Evolutionary conservation across 2,797 vertebrate species (phyloP).

Genomic region (Chelonia mydas): DNA sequence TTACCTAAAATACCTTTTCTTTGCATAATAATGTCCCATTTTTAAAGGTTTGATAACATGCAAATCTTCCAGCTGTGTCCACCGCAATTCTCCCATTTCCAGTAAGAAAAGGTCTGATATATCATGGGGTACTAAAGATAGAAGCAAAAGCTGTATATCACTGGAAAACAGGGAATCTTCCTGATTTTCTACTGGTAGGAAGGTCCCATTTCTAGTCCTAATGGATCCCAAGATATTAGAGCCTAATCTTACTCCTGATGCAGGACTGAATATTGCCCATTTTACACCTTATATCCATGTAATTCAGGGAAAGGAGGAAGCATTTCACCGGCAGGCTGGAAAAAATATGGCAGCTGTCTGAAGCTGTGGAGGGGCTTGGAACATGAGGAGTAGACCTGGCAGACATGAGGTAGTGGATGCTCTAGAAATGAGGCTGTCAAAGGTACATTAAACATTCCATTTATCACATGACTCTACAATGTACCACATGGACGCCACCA

Average conservation of each 20-base stretch:
- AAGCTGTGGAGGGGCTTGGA: constrained; percentile 54
- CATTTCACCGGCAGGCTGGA: constrained; percentile 12
- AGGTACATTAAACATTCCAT: background rate
- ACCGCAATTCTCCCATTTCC: background rate
- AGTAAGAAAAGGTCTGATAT: background rate
- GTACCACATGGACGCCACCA: background rate
- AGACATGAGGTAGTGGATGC: constrained; percentile 11
- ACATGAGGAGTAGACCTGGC: constrained; percentile 23
- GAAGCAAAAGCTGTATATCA: background rate
- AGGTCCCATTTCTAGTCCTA: background rate
- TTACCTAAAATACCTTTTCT: background rate
- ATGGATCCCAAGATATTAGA: background rate
- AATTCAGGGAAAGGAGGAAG: background rate
- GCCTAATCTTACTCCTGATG: background rate
- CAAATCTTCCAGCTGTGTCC: background rate
- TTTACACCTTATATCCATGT: background rate
- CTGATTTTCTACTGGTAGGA: accelerated
- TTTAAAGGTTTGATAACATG: background rate
- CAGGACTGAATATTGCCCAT: background rate
- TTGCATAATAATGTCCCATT: background rate
- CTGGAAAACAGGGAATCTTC: background rate
- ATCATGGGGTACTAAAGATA: background rate
- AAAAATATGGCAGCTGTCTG: constrained; percentile 46
- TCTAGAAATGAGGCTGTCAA: constrained; percentile 15
- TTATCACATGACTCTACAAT: background rate